These are phyloP conservation scores for Macroramphosus scolopax DNA, from an alignment of 2,797 vertebrate genomes.

Conservation along the genomic window DNA sequence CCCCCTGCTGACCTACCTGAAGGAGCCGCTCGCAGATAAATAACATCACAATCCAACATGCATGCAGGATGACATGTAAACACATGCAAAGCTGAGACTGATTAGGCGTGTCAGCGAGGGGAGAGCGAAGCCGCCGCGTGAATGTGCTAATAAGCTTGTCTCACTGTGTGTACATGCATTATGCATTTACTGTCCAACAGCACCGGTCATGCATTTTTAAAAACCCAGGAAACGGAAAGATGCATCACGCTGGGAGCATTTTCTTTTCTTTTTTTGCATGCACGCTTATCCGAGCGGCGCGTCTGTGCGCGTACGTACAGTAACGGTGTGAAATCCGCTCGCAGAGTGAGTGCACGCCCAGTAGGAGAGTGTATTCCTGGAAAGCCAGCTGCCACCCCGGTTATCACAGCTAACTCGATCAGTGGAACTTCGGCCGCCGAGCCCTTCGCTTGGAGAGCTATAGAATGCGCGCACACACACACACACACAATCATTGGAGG, in stretches of 20 bases:
- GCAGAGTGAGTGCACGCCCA: slow-evolving; percentile 36
- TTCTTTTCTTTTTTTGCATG: too few relatives aligned
- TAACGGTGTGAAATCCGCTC: slow-evolving; percentile 35
- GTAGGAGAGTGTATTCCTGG: slow-evolving; percentile 61
- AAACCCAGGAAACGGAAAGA: slow-evolving; percentile 24
- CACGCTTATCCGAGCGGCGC: too few relatives aligned
- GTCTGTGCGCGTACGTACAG: slow-evolving; percentile 9
- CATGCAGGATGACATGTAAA: too few relatives aligned
- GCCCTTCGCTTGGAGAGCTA: slow-evolving; percentile 24
- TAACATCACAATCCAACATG: too few relatives aligned
- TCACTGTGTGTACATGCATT: slow-evolving; percentile 41
- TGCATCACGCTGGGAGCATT: slow-evolving; percentile 17
- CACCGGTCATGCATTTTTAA: slow-evolving; percentile 42
- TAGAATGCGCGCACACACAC: not conserved
- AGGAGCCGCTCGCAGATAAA: too few relatives aligned
- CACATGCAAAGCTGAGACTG: too few relatives aligned
- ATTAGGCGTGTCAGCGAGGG: not conserved
- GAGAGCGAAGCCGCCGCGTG: slow-evolving; percentile 4
- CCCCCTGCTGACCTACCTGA: slow-evolving; percentile 39
- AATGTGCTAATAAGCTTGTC: slow-evolving; percentile 44
- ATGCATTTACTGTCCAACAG: slow-evolving; percentile 42
- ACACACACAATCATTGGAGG: not conserved
- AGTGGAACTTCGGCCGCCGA: slow-evolving; percentile 46
- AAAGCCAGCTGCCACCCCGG: slow-evolving; percentile 63
- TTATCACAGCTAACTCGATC: slow-evolving; percentile 67